A percentile compares a stretch with the other conserved stretches of the same genome.
phyloP scores from a whole-genome alignment of 2,113 vertebrate genomes.

The Bubo bubo region DNA sequence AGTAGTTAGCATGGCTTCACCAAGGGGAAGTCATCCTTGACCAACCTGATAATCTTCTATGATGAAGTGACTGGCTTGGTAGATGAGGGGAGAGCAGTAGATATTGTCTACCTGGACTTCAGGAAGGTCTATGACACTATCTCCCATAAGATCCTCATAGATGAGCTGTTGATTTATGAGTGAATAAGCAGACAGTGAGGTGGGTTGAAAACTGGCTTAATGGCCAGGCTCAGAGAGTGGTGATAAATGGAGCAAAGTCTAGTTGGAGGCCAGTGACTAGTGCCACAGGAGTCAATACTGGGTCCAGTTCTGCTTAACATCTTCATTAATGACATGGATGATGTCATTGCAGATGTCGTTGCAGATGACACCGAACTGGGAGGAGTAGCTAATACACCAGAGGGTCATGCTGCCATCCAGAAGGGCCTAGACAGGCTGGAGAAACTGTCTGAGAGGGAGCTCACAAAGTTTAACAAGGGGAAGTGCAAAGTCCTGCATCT shows the following conservation, averaged over 20 bases:
- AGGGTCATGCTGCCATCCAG: neutral
- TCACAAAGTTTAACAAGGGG: neutral
- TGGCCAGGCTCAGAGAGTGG: neutral
- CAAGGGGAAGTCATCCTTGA: neutral
- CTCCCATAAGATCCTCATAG: neutral
- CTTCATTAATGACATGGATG: neutral
- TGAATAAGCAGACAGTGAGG: neutral
- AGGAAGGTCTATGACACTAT: neutral
- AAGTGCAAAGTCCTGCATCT: neutral
- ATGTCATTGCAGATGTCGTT: neutral
- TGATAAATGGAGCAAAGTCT: neutral
- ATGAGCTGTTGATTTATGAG: neutral
- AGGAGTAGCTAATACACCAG: neutral
- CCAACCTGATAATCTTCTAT: neutral
- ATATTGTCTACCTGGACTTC: neutral
- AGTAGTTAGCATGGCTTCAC: neutral
- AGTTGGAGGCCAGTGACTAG: neutral
- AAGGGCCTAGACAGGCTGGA: neutral
- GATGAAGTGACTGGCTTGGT: neutral
- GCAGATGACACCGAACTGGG: neutral
- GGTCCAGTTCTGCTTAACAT: neutral
- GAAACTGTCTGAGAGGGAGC: neutral
- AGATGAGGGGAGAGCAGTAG: neutral
- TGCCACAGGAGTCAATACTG: neutral
- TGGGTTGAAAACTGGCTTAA: neutral